Evolutionary conservation across 2,113 vertebrate species (phyloP), one percentile per base, ranked within the genome.

Genomic region (Pygoscelis adeliae): DNA sequence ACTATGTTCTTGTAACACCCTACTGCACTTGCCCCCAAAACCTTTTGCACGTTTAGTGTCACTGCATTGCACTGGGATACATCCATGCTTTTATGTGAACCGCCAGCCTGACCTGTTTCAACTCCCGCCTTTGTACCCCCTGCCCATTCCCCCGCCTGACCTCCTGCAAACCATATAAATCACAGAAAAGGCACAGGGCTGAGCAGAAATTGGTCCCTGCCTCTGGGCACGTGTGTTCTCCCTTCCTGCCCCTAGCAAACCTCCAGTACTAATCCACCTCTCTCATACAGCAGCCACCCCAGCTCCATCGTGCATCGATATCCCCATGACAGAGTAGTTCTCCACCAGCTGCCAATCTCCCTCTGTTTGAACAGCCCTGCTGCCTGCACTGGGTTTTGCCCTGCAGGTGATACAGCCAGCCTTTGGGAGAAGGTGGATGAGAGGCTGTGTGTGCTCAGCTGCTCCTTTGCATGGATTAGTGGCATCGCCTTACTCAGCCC

Each of bases 281-380:
- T 29, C 40, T 4, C 55, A 5, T 6, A 3, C 29, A 56, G 26
- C 25, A 70, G 20, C 63, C 38, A 29, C 29, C 40, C 55, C 55
- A 34, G 32, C 30, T 17, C 17, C 13, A 0, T 5, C 3, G 2
- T 17, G 13, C 79, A 46, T 22, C 19, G 0, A 2, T n/a, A 15
- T 29, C 34, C 52, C 29, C 20, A 2, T 2, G 13, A 13, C 32
- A 27, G 8, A 7, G 23, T 1, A 6, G 12, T 7, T 79, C 29
- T 26, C 52, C 61, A 13, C 46, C 61, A 26, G 23, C 18, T 16
- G 34, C 67, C 11, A 3, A 0, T 11, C 15, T n/a, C 52, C 12
- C 20, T 27, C 11, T 26, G 9, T 21, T 23, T 5, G n/a, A 63
- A 25, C 15, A 55, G 14, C 42, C 44, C 36, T 44, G 27, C 7